Evolutionary conservation across 2,113 vertebrate genomes (phyloP).

Genomic region (human (Homo sapiens)): GRCh38 chr11:44446501-44447000

Average conservation of each 20-base stretch:
- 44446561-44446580: background rate
- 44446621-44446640: background rate
- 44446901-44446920: background rate
- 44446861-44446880: background rate
- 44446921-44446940: accelerated
- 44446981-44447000: background rate
- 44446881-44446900: background rate
- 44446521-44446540: background rate
- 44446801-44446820: background rate
- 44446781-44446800: background rate
- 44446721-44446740: no score
- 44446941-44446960: background rate
- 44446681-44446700: background rate
- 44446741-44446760: background rate
- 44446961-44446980: accelerated
- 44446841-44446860: background rate
- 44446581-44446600: background rate
- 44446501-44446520: no score
- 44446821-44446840: no score
- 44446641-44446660: background rate
- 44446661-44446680: background rate
- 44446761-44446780: background rate
- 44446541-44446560: background rate
- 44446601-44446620: background rate
- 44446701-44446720: background rate